Base-by-base conservation (phyloP, 2,888 invertebrate genomes). In the Creontiades dilutus region DNA sequence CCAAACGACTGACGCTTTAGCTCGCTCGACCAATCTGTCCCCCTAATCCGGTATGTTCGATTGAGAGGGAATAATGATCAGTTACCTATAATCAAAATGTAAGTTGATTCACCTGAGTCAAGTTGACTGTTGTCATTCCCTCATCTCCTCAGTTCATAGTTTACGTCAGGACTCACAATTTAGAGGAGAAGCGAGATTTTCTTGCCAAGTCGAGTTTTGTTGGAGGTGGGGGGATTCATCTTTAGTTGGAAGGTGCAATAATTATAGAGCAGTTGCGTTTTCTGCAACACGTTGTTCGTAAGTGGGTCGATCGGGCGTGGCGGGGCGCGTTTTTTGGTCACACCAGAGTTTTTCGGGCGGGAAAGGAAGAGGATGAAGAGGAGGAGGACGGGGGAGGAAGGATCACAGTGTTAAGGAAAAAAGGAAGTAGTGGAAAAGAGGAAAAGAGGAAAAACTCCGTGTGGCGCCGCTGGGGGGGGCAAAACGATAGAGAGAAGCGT, bases 281-380 rank as follows among this genome's bases (percentile, higher is more conserved):
- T 81, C 81, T 81, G 81, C 81, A 81, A 81, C 81, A 81, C 47
- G 81, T 81, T 81, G 81, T 81, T 48, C 61, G 61, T 19, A 61
- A 61, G 61, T 61, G 61, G 61, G 61, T 61, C 61, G 61, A 61
- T 61, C 61, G 61, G 61, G 61, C 61, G 61, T 61, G 61, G 61
- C 61, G 61, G 19, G 61, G 61, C 61, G 14, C 61, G n/a, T 61
- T 61, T 61, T 61, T 61, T n/a, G 61, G 16, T 61, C 61, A n/a
- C 23, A 52, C 23, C 68, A 16, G 52, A 52, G 23, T 68, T 68
- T 68, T 61, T 61, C 61, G 61, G 68, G 23, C 27, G 13, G 52
- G 23, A 68, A 68, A 23, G n/a, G 68, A 19, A 23, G 68, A n/a
- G 68, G 23, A 5, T 68, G n/a, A n/a, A 23, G 81, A 27, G 23